A percentile compares a stretch with the other conserved stretches of the same genome.
Conservation (phyloP, 2,888 invertebrate genomes). For the Drosophila percnosoma region DNA sequence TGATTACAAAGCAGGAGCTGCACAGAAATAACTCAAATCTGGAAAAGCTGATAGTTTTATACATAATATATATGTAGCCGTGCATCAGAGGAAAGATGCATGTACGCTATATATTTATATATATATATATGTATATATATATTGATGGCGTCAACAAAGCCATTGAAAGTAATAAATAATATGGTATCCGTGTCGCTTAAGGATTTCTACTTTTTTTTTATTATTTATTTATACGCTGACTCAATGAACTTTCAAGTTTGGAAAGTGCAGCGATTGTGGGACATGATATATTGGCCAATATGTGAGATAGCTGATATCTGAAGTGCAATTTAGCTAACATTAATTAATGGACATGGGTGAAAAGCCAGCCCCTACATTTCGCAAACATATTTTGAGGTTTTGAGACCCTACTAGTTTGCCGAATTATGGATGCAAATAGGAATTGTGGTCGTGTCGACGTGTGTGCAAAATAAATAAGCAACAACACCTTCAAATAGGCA, state of each 20-base stretch:
- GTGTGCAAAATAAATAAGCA: constrained; percentile 53
- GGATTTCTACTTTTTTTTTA: not conserved
- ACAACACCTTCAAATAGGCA: constrained; percentile 42
- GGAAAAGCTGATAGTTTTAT: constrained; percentile 15
- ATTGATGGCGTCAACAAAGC: constrained; percentile 38
- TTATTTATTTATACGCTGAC: not conserved
- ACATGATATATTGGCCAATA: constrained; percentile 9
- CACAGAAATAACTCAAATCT: constrained; percentile 25
- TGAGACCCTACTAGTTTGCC: not conserved
- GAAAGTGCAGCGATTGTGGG: constrained; percentile 16
- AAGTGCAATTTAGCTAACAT: constrained; percentile 50
- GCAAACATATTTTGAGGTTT: not conserved
- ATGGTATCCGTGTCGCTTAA: constrained; percentile 24
- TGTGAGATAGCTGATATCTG: constrained; percentile 37
- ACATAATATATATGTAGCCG: constrained; percentile 1
- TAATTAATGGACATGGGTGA: constrained; percentile 56
- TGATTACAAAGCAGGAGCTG: constrained; percentile 10
- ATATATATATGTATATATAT: not conserved
- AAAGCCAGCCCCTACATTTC: not conserved
- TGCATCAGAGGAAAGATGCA: constrained; percentile 19
- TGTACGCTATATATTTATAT: constrained; percentile 1
- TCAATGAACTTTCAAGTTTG: constrained; percentile 41
- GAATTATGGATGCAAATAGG: constrained; percentile 67
- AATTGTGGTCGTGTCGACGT: constrained; percentile 42
- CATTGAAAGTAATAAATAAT: constrained; percentile 43